Base-by-base conservation (phyloP, 1,140 invertebrate genomes). In the Dreissena rostriformis region DNA sequence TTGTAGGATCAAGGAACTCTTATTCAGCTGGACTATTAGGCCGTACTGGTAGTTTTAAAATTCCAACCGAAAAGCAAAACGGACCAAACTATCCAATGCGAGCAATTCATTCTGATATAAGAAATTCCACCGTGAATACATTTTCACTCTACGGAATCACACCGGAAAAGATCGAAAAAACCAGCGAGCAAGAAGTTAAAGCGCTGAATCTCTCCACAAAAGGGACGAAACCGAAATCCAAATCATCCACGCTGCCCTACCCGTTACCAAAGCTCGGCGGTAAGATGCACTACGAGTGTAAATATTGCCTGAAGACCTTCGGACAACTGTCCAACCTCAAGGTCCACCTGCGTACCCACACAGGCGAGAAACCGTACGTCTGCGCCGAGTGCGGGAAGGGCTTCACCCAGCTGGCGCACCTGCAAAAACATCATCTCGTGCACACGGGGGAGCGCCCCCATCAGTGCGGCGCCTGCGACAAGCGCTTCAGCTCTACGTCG, bases 241-340 rank as follows among this genome's bases (percentile, higher is more conserved):
- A 39, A 39, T 39, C 39, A 39, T 39, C 39, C 39, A 39, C 39
- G 39, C 2, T 79, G 22, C 77, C 77, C 22, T 79, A 79, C 29
- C 77, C 77, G 51, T 71, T 79, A 19, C 10, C 49, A 14, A 79
- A 79, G 26, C 53, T 53, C 22, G 65, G 63, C 53, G 82, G 82
- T 0, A 76, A 84, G 28, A 84, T 77, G 75, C 82, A 76, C 71
- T 84, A 76, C 49, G 68, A 77, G 29, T 83, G 81, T 55, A 74
- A 68, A 68, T 76, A 70, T 76, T 83, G 81, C 63, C 39, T 68
- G 19, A 83, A 83, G 57, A 98, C 98, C 0, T 99, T 99, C 93
- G 99, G 98, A 91, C 94, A 98, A 81, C 99, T 99, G 93, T 99
- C 99, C 87, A 98, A 99, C 92, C 94, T 99, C n/a, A 99, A 99